phyloP scores from a whole-genome alignment of 2,113 vertebrate genomes.

The Charina bottae region DNA sequence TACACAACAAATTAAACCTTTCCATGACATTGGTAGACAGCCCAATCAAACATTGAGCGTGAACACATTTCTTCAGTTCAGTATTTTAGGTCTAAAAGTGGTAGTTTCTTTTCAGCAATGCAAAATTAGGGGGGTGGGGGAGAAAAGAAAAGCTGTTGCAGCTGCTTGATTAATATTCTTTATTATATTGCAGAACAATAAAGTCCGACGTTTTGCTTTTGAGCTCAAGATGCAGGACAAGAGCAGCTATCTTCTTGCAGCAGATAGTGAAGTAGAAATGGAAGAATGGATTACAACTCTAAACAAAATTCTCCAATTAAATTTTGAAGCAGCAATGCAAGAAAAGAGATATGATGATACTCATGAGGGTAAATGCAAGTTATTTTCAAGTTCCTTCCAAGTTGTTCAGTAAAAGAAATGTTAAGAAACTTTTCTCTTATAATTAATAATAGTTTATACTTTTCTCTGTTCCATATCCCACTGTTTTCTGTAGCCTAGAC shows the following conservation, averaged over 20 bases:
- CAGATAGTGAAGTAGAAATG: conserved; percentile 94
- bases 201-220: conserved; percentile 93
- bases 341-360: conserved; percentile 95
- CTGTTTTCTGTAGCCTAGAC: background rate
- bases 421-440: background rate
- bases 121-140: background rate
- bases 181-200: conserved; percentile 86
- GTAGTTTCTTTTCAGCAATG: background rate
- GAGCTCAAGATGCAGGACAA: conserved; percentile 99
- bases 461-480: no score
- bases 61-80: background rate
- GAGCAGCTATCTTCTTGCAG: conserved; percentile 93
- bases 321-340: conserved; percentile 96
- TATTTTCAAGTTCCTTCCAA: background rate
- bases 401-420: background rate
- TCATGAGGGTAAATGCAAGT: conserved; percentile 83
- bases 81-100: background rate
- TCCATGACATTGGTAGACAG: background rate
- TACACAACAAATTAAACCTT: background rate
- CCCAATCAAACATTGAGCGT: background rate
- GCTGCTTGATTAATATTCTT: background rate
- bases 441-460: background rate
- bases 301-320: conserved; percentile 96
- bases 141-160: conserved; percentile 2
- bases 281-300: conserved; percentile 95